Evolutionary conservation across 2,113 vertebrate genomes (phyloP).

Genomic region (Cyanoderma ruficeps): DNA sequence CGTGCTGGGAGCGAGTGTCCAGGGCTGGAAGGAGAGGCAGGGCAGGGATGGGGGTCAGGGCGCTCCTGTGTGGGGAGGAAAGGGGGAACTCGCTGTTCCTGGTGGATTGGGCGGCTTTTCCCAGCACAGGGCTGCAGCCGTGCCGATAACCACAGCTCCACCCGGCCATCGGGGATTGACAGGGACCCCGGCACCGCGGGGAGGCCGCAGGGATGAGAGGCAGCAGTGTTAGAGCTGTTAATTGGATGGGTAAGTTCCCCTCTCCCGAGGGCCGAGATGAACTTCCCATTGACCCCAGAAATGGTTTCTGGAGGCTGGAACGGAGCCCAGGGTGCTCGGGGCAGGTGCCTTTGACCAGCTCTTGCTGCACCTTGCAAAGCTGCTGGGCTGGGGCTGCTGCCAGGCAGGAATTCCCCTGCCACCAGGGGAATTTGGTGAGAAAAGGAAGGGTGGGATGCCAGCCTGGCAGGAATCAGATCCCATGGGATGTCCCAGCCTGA

Average conservation of each 20-base stretch:
- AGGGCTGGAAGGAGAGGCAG: neutral
- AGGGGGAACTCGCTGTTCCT: neutral
- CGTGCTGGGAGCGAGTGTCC: neutral
- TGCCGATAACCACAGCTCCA: slow-evolving; percentile 7
- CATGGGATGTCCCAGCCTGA: neutral
- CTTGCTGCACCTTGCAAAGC: neutral
- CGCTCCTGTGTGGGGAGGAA: neutral
- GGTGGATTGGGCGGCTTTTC: neutral
- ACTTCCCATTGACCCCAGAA: slow-evolving; percentile 14
- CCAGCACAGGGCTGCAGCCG: neutral
- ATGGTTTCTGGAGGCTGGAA: slow-evolving; percentile 37
- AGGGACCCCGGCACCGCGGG: neutral
- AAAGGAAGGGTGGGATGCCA: neutral
- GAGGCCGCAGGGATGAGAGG: neutral
- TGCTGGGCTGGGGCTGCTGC: neutral
- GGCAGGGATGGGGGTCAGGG: accelerated
- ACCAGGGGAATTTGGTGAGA: neutral
- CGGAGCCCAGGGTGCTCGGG: neutral
- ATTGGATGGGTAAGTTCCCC: slow-evolving; percentile 10
- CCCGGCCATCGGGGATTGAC: neutral
- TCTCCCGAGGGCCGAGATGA: neutral
- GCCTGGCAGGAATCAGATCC: neutral
- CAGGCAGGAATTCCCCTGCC: too few relatives aligned
- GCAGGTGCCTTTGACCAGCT: neutral
- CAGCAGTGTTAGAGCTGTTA: slow-evolving; percentile 34